phyloP scores from a whole-genome alignment of 2,888 invertebrate species.

The Caenorhabditis drosophilae region DNA sequence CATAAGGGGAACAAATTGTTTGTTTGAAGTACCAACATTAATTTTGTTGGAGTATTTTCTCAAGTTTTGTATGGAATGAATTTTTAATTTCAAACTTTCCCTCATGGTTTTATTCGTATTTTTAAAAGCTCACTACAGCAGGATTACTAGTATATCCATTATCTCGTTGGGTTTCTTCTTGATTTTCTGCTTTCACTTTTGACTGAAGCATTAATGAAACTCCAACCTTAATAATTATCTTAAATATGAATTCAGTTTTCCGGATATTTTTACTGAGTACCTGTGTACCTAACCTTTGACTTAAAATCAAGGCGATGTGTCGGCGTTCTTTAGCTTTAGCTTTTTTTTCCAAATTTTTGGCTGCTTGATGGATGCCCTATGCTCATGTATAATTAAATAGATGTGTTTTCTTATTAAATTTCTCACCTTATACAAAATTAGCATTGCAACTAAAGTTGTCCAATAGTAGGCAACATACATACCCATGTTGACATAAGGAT shows the following conservation, averaged over 20 bases:
- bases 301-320: constrained; percentile 65
- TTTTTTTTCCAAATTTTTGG: constrained; percentile 66
- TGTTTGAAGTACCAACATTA: too few relatives aligned
- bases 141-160: constrained; percentile 44
- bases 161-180: constrained; percentile 32
- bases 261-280: too few relatives aligned
- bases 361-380: constrained; percentile 67
- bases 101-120: too few relatives aligned
- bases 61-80: too few relatives aligned
- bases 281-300: constrained; percentile 66
- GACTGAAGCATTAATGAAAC: constrained; percentile 67
- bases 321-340: constrained; percentile 66
- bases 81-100: too few relatives aligned
- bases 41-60: too few relatives aligned
- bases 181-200: constrained; percentile 48
- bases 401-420: neutral
- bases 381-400: constrained; percentile 7
- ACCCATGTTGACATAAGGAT: constrained; percentile 69
- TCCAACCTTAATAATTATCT: constrained; percentile 63
- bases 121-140: constrained; percentile 33
- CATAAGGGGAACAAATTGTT: too few relatives aligned
- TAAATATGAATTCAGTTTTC: too few relatives aligned
- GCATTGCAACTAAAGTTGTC: constrained; percentile 68
- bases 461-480: constrained; percentile 69
- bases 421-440: constrained; percentile 66